phyloP scores from a whole-genome alignment of 1,140 invertebrate species.

The Drosophila subobscura region DNA sequence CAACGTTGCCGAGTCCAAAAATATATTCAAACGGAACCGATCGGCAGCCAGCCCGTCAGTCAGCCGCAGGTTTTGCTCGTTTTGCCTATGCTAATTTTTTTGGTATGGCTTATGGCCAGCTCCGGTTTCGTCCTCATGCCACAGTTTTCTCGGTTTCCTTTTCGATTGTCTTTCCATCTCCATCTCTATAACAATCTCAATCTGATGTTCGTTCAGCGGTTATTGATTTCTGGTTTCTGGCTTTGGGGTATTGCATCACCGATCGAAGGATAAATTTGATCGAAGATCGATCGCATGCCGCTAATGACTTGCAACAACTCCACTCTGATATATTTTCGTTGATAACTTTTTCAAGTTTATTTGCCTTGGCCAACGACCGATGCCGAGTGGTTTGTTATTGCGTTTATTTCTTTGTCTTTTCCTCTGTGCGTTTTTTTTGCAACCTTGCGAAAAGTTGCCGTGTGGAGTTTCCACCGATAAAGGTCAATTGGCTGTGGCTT shows the following conservation, averaged over 20 bases:
- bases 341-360: conserved; percentile 54
- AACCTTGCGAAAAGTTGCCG: conserved; percentile 59
- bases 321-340: conserved; percentile 13
- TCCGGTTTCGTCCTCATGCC: conserved; percentile 65
- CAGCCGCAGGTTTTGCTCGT: conserved; percentile 31
- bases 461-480: conserved; percentile 51
- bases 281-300: conserved; percentile 54
- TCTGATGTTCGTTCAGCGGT: too few relatives aligned
- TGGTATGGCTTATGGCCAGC: conserved; percentile 38
- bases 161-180: neutral
- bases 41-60: neutral
- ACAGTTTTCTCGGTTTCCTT: conserved; percentile 48
- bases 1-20: conserved; percentile 47
- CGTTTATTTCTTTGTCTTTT: conserved; percentile 12
- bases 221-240: conserved; percentile 2
- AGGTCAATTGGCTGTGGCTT: conserved; percentile 42
- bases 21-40: conserved; percentile 66
- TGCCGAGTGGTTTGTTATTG: conserved; percentile 10
- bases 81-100: conserved; percentile 67
- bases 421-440: conserved; percentile 10
- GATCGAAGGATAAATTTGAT: conserved; percentile 19
- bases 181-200: neutral
- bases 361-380: conserved; percentile 69
- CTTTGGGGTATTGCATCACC: conserved; percentile 35
- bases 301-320: conserved; percentile 51